Base-by-base conservation (phyloP, 2,113 vertebrate species). In the Hemiprocne comata region DNA sequence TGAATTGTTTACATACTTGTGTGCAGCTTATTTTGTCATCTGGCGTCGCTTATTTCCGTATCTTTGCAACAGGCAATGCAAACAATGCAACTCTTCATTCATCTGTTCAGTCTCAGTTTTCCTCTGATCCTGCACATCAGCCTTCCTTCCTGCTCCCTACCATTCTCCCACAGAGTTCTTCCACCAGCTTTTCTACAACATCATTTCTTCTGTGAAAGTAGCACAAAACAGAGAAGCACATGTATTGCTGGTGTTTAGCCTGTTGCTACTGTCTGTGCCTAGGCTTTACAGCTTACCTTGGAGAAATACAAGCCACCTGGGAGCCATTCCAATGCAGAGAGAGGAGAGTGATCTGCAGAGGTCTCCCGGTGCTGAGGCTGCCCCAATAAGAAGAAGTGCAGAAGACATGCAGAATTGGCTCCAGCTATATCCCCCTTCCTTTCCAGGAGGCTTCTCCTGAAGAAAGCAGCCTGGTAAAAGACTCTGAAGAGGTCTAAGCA, bases 101-200 rank as follows among this genome's bases (percentile, higher is more conserved):
- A 33, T 82, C 36, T 82, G 53, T 65, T 89, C 55, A 78, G 61
- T 38, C 75, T 78, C 50, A n/a, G 4, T 67, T 85, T 87, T 91
- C 77, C 23, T 72, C 57, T 53, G 40, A 44, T 87, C 65, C 65
- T 42, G 24, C 40, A 46, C 58, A 69, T 69, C 60, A 72, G 28
- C 33, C 62, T 82, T 89, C 84, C 70, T 87, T 95, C 87, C 92
- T 91, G 46, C 54, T 65, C 58, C 53, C 34, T 67, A 31, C 58
- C 74, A 42, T 78, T 82, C 87, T 89, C 67, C 79, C 3, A 0
- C 66, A 72, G 62, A 91, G 36, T 25, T 85, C 28, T 54, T 65
- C 66, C 66, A 62, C 62, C 70, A 79, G 2, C 40, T 75, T 54
- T 72, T 76, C 62, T 75, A 28, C 48, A 65, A 25, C 20, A 70